Evolutionary conservation across 23 tunicate species (phyloP).

Genomic region (Ciona savignyi): DNA sequence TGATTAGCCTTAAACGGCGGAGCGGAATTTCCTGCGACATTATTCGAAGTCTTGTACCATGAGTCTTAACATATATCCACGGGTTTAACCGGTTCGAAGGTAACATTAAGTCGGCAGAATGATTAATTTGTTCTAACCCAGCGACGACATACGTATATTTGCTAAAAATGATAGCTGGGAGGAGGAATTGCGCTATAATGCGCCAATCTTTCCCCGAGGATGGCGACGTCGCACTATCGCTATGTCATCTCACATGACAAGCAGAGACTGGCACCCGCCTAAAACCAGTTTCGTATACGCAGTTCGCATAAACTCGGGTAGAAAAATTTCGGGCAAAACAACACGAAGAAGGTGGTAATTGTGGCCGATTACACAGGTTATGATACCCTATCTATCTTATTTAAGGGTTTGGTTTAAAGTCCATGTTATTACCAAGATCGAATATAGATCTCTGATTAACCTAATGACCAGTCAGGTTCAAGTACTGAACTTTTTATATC

Average conservation of each 20-base stretch:
- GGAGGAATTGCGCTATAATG: too few species aligned
- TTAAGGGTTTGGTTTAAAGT: not conserved
- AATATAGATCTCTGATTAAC: not conserved
- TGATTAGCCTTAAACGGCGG: too few species aligned
- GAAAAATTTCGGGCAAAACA: not conserved
- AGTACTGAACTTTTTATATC: not conserved
- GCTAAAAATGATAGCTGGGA: too few species aligned
- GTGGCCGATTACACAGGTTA: not conserved
- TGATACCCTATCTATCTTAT: not conserved
- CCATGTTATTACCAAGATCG: not conserved
- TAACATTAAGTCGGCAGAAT: too few species aligned
- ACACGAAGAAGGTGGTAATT: not conserved
- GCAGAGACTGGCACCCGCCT: not conserved
- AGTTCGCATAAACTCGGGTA: too few species aligned
- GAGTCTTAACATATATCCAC: too few species aligned
- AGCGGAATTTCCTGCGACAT: too few species aligned
- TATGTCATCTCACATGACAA: not conserved
- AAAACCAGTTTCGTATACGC: not conserved
- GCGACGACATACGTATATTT: too few species aligned
- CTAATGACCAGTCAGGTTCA: not conserved
- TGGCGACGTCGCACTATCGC: slow-evolving; percentile 2
- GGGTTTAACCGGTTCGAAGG: too few species aligned
- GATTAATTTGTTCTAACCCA: too few species aligned
- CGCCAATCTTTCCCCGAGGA: too few species aligned
- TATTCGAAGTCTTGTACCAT: too few species aligned